Evolutionary conservation across 1,140 invertebrate genomes (phyloP).

Genomic region (Drosophila ogumai): DNA sequence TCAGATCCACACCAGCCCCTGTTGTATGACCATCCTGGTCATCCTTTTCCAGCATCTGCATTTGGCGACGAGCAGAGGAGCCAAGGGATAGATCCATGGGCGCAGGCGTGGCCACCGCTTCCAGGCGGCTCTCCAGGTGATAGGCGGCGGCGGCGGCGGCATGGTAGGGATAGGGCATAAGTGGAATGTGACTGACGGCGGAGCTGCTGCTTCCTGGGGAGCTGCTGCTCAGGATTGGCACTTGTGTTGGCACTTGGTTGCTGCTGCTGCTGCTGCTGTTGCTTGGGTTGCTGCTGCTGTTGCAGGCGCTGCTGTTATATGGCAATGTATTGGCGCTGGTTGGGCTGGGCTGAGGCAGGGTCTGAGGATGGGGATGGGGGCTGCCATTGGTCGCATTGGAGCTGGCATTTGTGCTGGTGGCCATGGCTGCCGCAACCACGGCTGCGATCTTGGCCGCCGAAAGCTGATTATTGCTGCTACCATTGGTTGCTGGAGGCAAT

Average conservation of each 20-base stretch:
- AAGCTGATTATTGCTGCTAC: conserved; percentile 31
- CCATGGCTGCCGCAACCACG: conserved; percentile 52
- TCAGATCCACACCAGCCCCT: conserved; percentile 64
- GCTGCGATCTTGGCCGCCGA: conserved; percentile 52
- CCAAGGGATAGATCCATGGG: conserved; percentile 80
- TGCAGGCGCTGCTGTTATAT: conserved; percentile 21
- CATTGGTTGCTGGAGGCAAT: conserved; percentile 15
- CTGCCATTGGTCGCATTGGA: conserved; percentile 7
- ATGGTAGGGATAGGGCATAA: conserved; percentile 33
- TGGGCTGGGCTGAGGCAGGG: conserved; percentile 20
- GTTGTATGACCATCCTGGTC: conserved; percentile 22
- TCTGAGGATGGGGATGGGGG: conserved; percentile 8
- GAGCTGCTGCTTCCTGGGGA: conserved; percentile 29
- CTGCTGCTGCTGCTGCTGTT: conserved; percentile 29
- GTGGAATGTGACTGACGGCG: conserved; percentile 58
- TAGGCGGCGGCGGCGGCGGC: conserved; percentile 13
- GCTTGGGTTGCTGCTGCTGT: conserved; percentile 10
- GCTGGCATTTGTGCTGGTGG: conserved; percentile 19
- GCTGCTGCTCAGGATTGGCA: conserved; percentile 59
- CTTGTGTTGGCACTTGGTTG: conserved; percentile 52
- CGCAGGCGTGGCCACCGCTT: conserved; percentile 49
- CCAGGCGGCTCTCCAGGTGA: conserved; percentile 34
- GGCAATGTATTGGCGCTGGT: conserved; percentile 44
- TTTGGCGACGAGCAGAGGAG: conserved; percentile 55
- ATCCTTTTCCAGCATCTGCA: conserved; percentile 43